A percentile compares a stretch with the other conserved stretches of the same genome.
Conservation (phyloP, 2,113 vertebrate genomes). For the Plotosus lineatus region DNA sequence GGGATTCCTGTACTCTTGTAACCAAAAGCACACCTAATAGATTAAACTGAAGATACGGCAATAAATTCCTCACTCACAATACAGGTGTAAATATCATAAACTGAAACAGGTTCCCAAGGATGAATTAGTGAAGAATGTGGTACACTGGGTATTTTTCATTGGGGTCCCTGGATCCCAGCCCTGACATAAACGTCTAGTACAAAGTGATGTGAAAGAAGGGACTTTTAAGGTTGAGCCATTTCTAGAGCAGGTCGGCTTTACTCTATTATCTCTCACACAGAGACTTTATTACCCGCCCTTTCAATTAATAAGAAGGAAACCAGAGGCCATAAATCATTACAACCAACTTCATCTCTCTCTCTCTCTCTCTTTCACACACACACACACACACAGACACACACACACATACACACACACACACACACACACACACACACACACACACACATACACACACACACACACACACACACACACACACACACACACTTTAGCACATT, state of each 20-base stretch:
- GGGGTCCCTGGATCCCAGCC: background rate
- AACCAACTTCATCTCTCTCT: background rate
- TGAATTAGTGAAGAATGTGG: background rate
- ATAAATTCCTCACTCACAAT: no score
- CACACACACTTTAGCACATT: no score
- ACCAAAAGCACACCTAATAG: no score
- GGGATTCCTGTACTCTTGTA: no score
- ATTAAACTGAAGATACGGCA: no score
- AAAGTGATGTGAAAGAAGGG: conserved; percentile 14
- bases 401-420: background rate
- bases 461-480: no score
- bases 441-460: background rate
- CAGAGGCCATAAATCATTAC: background rate
- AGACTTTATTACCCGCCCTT: background rate
- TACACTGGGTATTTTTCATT: no score
- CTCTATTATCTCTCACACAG: no score
- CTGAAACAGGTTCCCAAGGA: background rate
- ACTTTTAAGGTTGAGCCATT: conserved; percentile 26
- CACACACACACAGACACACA: background rate
- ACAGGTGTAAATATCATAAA: no score
- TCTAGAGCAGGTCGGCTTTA: conserved; percentile 32
- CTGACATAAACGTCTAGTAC: background rate
- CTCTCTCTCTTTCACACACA: background rate
- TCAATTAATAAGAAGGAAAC: background rate
- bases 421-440: background rate